Evolutionary conservation across 1,140 invertebrate species (phyloP).

Genomic region (Drosophila littoralis): DNA sequence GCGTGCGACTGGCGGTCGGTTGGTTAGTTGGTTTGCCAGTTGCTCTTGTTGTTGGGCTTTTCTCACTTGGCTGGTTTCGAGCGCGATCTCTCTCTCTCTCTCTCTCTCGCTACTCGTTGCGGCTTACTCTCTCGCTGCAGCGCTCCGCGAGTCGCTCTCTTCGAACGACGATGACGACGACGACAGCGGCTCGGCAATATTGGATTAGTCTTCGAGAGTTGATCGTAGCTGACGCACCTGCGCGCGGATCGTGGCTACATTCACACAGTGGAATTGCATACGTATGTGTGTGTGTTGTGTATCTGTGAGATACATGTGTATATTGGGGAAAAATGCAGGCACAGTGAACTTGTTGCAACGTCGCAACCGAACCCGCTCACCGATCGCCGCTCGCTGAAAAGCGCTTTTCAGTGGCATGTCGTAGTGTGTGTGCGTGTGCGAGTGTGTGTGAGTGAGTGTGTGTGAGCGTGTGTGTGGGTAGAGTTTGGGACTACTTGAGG

Average conservation of each 20-base stretch:
- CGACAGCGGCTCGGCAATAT: conserved; percentile 50
- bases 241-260: conserved; percentile 62
- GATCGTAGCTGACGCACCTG: conserved; percentile 83
- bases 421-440: conserved; percentile 25
- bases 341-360: conserved; percentile 78
- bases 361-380: conserved; percentile 10
- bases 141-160: conserved; percentile 28
- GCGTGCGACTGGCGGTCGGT: conserved; percentile 76
- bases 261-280: conserved; percentile 53
- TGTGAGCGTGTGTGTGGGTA: conserved; percentile 78
- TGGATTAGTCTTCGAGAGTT: conserved; percentile 83
- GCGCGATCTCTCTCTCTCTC: conserved; percentile 20
- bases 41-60: conserved; percentile 21
- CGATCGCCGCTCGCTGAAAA: conserved; percentile 45
- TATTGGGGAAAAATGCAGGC: conserved; percentile 50
- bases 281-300: conserved; percentile 49
- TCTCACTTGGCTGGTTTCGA: conserved; percentile 62
- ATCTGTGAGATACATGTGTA: conserved; percentile 14
- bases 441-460: conserved; percentile 56
- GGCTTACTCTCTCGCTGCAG: conserved; percentile 13
- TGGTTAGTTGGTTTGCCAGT: conserved; percentile 42
- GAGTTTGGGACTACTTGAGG: conserved; percentile 84
- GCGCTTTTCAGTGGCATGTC: conserved; percentile 58
- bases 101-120: conserved; percentile 31
- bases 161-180: conserved; percentile 18